Evolutionary conservation across 2,113 vertebrate genomes (phyloP), one percentile per base, ranked within the genome.

Genomic region (Brachypodius melanocephalos): DNA sequence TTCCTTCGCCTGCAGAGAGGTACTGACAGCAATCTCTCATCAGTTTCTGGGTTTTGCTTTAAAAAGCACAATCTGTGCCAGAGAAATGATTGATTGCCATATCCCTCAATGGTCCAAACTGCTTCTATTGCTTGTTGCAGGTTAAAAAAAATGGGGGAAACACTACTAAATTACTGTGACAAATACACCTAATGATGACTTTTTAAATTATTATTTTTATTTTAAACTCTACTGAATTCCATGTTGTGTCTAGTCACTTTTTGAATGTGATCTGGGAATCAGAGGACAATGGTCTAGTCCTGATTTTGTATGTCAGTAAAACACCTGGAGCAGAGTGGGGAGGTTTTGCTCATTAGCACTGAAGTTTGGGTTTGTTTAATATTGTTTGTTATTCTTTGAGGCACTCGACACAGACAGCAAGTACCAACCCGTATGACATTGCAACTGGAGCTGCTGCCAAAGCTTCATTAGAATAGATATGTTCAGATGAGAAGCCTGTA

Each of bases 401-500:
- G n/a, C 68, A n/a, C 40, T 77, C 29, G 20, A 48, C 38, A 26
- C 58, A 40, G 17, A 63, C 17, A 91, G 62, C 88, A 90, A 91
- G 68, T 89, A 85, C 71, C 72, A 88, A 72, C 92, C 46, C 0
- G n/a, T 20, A 25, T 67, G 75, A 80, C 65, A 90, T 15, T 63
- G 72, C 59, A 52, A 45, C 48, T 85, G 58, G 52, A 93, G 75
- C 75, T 92, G 75, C 94, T 97, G 90, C 93, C 93, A 96, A 88
- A 77, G 54, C 89, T 88, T 91, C 92, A 46, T 89, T 88, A 63
- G 75, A 43, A 52, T 83, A n/a, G 62, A 4, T 94, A 34, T 57
- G 63, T 94, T 96, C 59, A 75, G 88, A 32, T 63, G 78, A 82
- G 72, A 94, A 86, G 85, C 48, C 63, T 84, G 82, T 88, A 86